Conservation (phyloP, 2,797 vertebrate genomes). For the Pseudopleuronectes americanus region DNA sequence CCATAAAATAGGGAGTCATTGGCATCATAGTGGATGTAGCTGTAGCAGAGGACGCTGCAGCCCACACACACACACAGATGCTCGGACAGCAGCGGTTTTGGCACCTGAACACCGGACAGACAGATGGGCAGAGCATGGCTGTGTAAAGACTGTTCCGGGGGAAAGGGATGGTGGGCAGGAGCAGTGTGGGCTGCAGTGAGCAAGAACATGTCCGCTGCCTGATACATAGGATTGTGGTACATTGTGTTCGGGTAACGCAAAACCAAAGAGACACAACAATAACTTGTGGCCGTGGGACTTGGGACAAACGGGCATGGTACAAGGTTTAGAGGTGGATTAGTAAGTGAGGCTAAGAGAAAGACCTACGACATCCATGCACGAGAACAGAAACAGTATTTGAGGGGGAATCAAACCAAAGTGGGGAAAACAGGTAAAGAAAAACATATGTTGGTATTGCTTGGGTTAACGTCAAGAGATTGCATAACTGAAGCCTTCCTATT, state of each 20-base stretch:
- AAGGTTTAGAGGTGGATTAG: constrained; percentile 36
- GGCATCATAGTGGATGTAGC: constrained; percentile 77
- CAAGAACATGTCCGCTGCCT: constrained; percentile 25
- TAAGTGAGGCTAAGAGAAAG: constrained; percentile 21
- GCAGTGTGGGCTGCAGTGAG: constrained; percentile 15
- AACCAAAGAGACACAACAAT: constrained; percentile 11
- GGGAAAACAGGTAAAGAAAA: constrained; percentile 44
- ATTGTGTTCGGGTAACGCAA: not conserved
- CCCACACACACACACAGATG: constrained; percentile 33
- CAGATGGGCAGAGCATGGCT: constrained; percentile 40
- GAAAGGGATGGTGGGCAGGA: constrained; percentile 2
- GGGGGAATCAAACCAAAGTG: constrained; percentile 20
- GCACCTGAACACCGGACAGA: constrained; percentile 65
- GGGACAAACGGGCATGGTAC: constrained; percentile 13
- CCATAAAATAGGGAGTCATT: constrained; percentile 85
- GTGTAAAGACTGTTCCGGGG: constrained; percentile 21
- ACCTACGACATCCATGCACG: constrained; percentile 52
- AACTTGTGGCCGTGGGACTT: constrained; percentile 8
- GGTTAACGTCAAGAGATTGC: constrained; percentile 79
- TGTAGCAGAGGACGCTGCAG: constrained; percentile 63
- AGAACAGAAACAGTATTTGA: constrained; percentile 26
- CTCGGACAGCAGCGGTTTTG: constrained; percentile 55
- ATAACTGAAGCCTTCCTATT: constrained; percentile 92
- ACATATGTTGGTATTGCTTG: constrained; percentile 85
- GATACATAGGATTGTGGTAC: constrained; percentile 25